Evolutionary conservation across 2,888 invertebrate species (phyloP).

Genomic region (Dolomedes plantarius): DNA sequence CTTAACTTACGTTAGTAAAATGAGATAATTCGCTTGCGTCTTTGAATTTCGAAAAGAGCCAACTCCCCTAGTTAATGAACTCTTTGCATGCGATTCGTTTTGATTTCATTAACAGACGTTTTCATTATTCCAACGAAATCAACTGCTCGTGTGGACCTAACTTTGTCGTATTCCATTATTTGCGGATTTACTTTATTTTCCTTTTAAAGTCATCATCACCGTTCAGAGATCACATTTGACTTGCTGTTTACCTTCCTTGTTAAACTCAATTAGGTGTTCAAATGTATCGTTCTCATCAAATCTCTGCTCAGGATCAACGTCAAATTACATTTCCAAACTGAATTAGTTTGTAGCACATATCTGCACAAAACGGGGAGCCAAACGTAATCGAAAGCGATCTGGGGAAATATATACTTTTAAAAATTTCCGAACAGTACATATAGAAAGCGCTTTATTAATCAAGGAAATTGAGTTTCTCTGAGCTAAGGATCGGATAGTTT

Average conservation of each 20-base stretch:
- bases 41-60: too few relatives aligned
- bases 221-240: too few relatives aligned
- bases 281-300: not conserved
- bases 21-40: too few relatives aligned
- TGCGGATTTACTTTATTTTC: not conserved
- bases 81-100: too few relatives aligned
- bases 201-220: too few relatives aligned
- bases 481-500: too few relatives aligned
- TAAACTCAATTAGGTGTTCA: constrained; percentile 4
- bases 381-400: constrained; percentile 4
- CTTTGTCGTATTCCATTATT: not conserved
- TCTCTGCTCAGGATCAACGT: not conserved
- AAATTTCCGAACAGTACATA: not conserved
- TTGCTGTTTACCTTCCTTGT: not conserved
- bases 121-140: not conserved
- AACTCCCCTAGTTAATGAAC: too few relatives aligned
- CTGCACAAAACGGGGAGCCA: not conserved
- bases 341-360: not conserved
- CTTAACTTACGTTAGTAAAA: too few relatives aligned
- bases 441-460: not conserved
- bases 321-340: not conserved
- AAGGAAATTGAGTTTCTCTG: not conserved
- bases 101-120: not conserved
- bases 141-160: not conserved
- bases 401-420: not conserved